phyloP scores from a whole-genome alignment of 2,888 invertebrate genomes.

The Andricus curvator region DNA sequence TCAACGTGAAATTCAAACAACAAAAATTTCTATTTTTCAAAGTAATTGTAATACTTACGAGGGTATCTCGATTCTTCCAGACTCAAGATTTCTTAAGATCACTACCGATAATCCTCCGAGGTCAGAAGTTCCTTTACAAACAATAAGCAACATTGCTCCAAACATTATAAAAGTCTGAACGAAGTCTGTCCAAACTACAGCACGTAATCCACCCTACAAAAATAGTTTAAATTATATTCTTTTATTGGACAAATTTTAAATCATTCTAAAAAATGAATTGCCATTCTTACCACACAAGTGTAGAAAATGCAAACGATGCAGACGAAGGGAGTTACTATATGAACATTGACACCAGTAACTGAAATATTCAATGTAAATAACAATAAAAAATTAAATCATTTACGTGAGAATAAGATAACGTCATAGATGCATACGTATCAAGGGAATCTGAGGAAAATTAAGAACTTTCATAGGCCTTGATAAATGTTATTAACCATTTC shows the following conservation, averaged over 20 bases:
- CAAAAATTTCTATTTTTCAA: neutral
- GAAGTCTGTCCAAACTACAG: conserved; percentile 91
- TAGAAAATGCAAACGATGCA: conserved; percentile 92
- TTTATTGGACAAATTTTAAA: neutral
- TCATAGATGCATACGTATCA: conserved; percentile 5
- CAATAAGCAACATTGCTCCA: conserved; percentile 86
- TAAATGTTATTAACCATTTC: no score
- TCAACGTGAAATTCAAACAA: neutral
- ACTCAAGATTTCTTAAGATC: conserved; percentile 84
- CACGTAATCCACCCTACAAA: conserved; percentile 86
- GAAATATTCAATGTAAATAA: conserved; percentile 67
- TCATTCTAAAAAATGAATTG: neutral
- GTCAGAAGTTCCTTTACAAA: conserved; percentile 87
- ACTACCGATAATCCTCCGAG: conserved; percentile 85
- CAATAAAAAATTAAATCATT: neutral
- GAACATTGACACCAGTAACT: conserved; percentile 92
- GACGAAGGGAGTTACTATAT: conserved; percentile 89
- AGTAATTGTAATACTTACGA: conserved; percentile 79
- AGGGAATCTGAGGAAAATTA: conserved; percentile 21
- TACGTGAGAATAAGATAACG: neutral
- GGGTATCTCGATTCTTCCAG: conserved; percentile 85
- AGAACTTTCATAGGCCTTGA: neutral
- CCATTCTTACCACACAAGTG: conserved; percentile 84
- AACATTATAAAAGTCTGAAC: conserved; percentile 89
- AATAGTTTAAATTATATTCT: conserved; percentile 45